phyloP scores from a whole-genome alignment of 2,113 vertebrate species.

The Malurus elegans region DNA sequence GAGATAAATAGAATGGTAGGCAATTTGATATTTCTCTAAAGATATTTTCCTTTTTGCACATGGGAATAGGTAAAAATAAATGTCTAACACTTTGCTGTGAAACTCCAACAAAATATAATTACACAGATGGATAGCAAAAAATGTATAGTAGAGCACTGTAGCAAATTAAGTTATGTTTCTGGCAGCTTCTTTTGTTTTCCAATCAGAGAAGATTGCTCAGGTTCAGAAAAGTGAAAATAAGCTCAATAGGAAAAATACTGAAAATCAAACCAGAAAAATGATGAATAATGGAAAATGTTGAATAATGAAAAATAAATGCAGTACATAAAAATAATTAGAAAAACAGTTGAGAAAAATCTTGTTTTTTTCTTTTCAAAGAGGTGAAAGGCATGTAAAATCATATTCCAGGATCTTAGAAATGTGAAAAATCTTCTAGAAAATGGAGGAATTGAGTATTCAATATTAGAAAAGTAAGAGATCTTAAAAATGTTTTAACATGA shows the following conservation, averaged over 20 bases:
- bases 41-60: not conserved
- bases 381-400: not conserved
- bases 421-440: not conserved
- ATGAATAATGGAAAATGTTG: not conserved
- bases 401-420: not conserved
- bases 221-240: not conserved
- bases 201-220: not conserved
- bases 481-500: not conserved
- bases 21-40: not conserved
- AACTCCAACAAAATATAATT: not conserved
- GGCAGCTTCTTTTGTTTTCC: not conserved
- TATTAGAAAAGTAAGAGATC: not conserved
- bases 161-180: not conserved
- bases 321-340: not conserved
- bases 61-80: not conserved
- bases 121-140: not conserved
- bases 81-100: not conserved
- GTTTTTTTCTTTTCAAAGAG: not conserved
- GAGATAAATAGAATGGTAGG: not conserved
- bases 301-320: not conserved
- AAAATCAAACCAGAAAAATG: not conserved
- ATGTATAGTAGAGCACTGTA: not conserved
- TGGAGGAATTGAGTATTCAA: not conserved
- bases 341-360: not conserved
- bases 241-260: not conserved